phyloP scores from a whole-genome alignment of 1,140 invertebrate genomes.

The Papilio helenus region DNA sequence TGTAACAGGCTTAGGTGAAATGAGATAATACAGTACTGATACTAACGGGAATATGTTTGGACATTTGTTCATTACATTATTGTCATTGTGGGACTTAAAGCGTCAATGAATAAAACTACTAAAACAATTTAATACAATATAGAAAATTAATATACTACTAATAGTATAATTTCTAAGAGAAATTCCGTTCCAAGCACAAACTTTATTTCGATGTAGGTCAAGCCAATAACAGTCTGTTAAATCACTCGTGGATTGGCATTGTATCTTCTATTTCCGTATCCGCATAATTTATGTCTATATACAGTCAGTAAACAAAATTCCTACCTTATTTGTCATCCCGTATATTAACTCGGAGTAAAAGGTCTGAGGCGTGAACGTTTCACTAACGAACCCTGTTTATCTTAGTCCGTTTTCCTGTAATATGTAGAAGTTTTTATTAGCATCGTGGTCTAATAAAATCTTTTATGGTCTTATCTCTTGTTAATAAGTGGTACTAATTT shows the following conservation, averaged over 20 bases:
- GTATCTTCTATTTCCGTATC: background rate
- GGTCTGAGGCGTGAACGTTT: constrained; percentile 29
- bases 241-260: background rate
- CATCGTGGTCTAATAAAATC: constrained; percentile 33
- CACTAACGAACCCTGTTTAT: constrained; percentile 29
- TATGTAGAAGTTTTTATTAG: constrained; percentile 37
- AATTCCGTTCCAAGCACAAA: background rate
- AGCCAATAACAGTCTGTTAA: background rate
- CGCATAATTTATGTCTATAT: background rate
- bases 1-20: constrained; percentile 12
- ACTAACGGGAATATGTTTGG: background rate
- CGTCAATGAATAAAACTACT: too few species aligned
- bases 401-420: constrained; percentile 17
- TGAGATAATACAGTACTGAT: constrained; percentile 5
- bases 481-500: constrained; percentile 35
- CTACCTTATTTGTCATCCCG: background rate
- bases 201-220: background rate
- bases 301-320: background rate
- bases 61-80: background rate
- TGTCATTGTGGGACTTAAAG: background rate
- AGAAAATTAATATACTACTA: too few species aligned
- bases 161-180: too few species aligned
- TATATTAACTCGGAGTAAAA: constrained; percentile 32
- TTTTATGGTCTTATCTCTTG: constrained; percentile 36
- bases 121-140: too few species aligned